phyloP scores from a whole-genome alignment of 2,888 invertebrate genomes.

The Lepidochrysops patricia region DNA sequence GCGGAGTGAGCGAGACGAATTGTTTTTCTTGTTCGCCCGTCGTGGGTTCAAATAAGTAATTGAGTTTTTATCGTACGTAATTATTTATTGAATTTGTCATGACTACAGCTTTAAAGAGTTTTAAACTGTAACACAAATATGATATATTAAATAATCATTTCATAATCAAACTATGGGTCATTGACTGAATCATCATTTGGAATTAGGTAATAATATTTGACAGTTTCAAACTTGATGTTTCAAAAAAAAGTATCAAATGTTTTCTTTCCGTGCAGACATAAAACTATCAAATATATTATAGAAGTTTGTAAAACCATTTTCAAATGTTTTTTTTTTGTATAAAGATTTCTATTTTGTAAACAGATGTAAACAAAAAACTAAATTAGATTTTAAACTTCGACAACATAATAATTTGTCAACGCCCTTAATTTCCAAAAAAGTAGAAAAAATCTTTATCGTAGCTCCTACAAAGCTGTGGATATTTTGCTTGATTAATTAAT shows the following conservation, averaged over 20 bases:
- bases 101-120: background rate
- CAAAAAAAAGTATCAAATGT: too few species aligned
- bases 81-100: background rate
- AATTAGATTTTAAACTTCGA: background rate
- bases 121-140: too few species aligned
- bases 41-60: background rate
- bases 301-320: background rate
- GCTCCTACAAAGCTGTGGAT: too few species aligned
- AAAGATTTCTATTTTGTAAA: background rate
- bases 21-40: slow-evolving; percentile 4
- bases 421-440: background rate
- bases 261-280: too few species aligned
- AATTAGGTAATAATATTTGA: too few species aligned
- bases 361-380: background rate
- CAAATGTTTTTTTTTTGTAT: background rate
- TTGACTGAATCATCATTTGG: too few species aligned
- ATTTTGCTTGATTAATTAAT: background rate
- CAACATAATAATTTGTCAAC: slow-evolving; percentile 11
- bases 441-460: background rate
- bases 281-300: background rate
- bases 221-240: too few species aligned
- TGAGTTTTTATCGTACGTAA: background rate
- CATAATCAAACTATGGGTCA: too few species aligned
- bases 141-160: too few species aligned
- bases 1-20: slow-evolving; percentile 28